A percentile compares a stretch with the other conserved stretches of the same genome.
phyloP scores from a whole-genome alignment of 2,888 invertebrate genomes.

The Andricus quercusramuli region DNA sequence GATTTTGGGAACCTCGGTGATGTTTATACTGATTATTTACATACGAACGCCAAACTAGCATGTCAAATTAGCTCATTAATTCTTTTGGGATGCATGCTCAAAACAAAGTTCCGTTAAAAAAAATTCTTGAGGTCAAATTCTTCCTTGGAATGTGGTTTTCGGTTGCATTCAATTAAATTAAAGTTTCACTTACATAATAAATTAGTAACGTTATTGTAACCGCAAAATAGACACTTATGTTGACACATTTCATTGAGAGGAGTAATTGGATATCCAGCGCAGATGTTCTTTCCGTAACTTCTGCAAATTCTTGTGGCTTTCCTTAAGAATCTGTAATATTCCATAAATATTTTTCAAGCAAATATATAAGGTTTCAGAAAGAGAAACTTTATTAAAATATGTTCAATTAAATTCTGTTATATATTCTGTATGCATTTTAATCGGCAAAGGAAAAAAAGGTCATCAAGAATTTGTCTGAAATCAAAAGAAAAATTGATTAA shows the following conservation, averaged over 20 bases:
- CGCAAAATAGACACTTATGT: neutral
- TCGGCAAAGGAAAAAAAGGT: too few relatives aligned
- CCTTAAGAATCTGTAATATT: neutral
- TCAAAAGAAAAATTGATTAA: neutral
- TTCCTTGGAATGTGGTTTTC: neutral
- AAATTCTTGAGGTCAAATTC: neutral
- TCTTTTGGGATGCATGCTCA: too few relatives aligned
- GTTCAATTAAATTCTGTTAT: too few relatives aligned
- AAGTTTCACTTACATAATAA: neutral
- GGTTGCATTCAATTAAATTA: neutral
- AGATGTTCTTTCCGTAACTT: constrained; percentile 2
- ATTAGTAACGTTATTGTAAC: neutral
- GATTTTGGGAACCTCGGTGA: too few relatives aligned
- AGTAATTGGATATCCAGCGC: constrained; percentile 7
- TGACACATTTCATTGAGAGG: neutral
- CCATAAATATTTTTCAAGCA: neutral
- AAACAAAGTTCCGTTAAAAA: too few relatives aligned
- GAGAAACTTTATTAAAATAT: too few relatives aligned
- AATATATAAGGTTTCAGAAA: too few relatives aligned
- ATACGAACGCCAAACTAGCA: too few relatives aligned
- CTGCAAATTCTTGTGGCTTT: neutral
- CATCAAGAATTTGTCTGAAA: neutral
- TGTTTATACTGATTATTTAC: too few relatives aligned
- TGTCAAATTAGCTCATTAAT: too few relatives aligned
- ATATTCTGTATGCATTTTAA: too few relatives aligned